Base-by-base conservation (phyloP, 2,888 invertebrate genomes). In the Drosophila nigricruria region DNA sequence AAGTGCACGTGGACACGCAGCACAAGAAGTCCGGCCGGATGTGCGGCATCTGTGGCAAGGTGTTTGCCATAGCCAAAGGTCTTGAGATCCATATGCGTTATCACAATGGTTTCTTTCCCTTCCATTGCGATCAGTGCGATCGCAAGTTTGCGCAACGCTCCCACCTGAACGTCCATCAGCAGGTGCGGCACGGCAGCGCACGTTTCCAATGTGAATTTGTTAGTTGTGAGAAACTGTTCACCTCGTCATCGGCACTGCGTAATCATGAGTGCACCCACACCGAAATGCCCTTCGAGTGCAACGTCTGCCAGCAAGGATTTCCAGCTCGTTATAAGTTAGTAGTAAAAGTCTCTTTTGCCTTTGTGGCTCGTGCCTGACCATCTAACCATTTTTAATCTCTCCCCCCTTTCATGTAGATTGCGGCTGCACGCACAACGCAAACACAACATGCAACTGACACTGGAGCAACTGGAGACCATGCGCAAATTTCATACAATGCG, bases 11-110 rank as follows among this genome's bases (percentile, higher is more conserved):
- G 14, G 81, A 81, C 20, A 77, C 82, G 0, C 81, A 78, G 30
- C 90, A 90, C 52, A 62, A 27, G 0, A 61, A 64, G 3, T 50
- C 67, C 2, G 89, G 86, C 9, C 68, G 56, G n/a, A 40, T 32
- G 0, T 90, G 91, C 40, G 50, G 57, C 9, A 67, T 81, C n/a
- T 91, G 91, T 58, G 79, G 70, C 50, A 91, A 91, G 60, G 56
- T 86, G 2, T 91, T 83, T 60, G 83, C 76, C 8, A 80, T 90
- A 30, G 77, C 80, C n/a, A 90, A 88, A 38, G 73, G 78, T 5
- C 66, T 91, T 6, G 90, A 91, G 59, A 79, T 90, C 8, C 90
- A 91, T 43, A 79, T 90, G 70, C 85, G 90, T 12, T 91, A 79
- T 64, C 91, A 91, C 56, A 84, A 75, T 0, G 78, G 79, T 0